Conservation (phyloP, 2,888 invertebrate species). For the Calameuta idolon region DNA sequence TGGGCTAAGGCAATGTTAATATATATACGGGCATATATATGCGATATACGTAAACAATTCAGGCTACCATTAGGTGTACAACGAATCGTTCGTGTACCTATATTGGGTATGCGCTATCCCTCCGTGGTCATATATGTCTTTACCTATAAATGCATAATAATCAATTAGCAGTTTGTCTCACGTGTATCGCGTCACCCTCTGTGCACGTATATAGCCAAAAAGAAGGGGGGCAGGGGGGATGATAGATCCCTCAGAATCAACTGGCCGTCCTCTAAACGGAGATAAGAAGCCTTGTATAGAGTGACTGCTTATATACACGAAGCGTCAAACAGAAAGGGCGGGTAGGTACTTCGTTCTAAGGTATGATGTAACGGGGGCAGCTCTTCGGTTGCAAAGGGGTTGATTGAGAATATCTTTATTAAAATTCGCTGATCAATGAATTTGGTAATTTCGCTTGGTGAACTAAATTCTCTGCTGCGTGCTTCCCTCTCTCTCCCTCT, state of each 20-base stretch:
- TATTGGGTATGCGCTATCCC: not conserved
- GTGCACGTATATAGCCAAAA: not conserved
- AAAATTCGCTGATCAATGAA: conserved; percentile 36
- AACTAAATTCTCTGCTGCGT: not conserved
- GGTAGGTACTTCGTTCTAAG: not conserved
- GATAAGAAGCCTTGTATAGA: conserved; percentile 25
- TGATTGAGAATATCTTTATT: conserved; percentile 25
- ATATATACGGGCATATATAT: not conserved
- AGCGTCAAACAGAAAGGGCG: not conserved
- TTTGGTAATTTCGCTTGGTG: conserved; percentile 23
- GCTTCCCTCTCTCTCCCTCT: not conserved
- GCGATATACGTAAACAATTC: not conserved
- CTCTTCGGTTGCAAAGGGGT: conserved; percentile 4
- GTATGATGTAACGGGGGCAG: not conserved
- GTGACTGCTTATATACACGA: not conserved
- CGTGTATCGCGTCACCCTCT: not conserved
- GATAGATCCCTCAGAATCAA: conserved; percentile 14
- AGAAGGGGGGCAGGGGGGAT: not conserved
- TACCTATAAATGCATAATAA: not conserved
- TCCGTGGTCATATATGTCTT: not conserved
- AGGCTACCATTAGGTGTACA: not conserved
- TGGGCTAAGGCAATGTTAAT: not conserved
- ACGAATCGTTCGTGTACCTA: not conserved
- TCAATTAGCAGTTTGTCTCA: not conserved
- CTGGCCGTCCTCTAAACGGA: conserved; percentile 24